A percentile compares a stretch with the other conserved stretches of the same genome.
Evolutionary conservation across 2,888 invertebrate species (phyloP).

Genomic region (Actias luna): DNA sequence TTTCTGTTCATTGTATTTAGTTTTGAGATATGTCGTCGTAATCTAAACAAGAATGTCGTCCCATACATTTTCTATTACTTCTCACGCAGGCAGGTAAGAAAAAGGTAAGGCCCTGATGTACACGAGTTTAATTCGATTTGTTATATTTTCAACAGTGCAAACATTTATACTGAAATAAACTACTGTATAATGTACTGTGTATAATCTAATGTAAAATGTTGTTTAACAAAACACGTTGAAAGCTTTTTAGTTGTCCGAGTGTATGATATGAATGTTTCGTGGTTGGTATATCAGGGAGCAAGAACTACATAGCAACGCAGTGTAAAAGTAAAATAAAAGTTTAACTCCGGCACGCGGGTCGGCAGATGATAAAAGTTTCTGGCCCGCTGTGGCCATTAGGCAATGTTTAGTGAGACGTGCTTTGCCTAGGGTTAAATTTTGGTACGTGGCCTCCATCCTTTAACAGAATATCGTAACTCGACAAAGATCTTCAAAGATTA

Average conservation of each 20-base stretch:
- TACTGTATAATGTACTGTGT: neutral
- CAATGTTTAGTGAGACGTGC: constrained; percentile 42
- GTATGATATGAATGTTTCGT: constrained; percentile 12
- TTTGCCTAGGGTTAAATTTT: constrained; percentile 34
- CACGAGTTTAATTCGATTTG: neutral
- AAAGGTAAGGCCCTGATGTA: no score
- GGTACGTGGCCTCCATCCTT: constrained; percentile 23
- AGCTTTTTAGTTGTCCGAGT: constrained; percentile 8
- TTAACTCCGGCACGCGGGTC: constrained; percentile 37
- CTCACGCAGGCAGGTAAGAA: no score
- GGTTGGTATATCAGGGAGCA: constrained; percentile 24
- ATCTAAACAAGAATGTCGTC: no score
- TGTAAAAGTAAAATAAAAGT: constrained; percentile 55
- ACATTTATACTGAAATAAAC: neutral
- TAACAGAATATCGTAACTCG: constrained; percentile 15
- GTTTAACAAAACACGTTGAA: constrained; percentile 13
- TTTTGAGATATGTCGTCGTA: no score
- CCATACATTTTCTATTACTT: no score
- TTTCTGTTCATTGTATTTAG: no score
- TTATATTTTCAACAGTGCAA: neutral
- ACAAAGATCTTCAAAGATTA: neutral
- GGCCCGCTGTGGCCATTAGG: constrained; percentile 42
- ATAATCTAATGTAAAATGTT: constrained; percentile 1
- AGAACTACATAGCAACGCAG: constrained; percentile 32
- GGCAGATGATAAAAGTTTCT: constrained; percentile 59